phyloP scores from a whole-genome alignment of 2,797 vertebrate genomes.

The Hemibagrus guttatus region DNA sequence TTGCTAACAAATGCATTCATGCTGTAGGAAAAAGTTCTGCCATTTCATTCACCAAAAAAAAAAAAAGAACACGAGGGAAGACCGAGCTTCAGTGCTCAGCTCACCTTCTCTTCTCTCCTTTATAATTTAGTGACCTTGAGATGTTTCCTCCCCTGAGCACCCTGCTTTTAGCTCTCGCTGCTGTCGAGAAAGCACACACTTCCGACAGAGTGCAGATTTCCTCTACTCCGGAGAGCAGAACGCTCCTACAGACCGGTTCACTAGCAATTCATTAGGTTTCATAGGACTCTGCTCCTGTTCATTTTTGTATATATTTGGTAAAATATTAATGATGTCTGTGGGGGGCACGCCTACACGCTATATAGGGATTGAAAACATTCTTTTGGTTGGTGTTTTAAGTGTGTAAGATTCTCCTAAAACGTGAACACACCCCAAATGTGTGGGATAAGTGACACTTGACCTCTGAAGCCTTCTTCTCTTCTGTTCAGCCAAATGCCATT shows the following conservation, averaged over 20 bases:
- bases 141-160: conserved; percentile 54
- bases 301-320: neutral
- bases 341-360: neutral
- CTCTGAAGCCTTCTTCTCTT: neutral
- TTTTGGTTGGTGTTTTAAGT: neutral
- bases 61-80: conserved; percentile 35
- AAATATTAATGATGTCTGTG: neutral
- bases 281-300: neutral
- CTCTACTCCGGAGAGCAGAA: neutral
- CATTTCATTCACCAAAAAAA: conserved; percentile 77
- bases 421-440: neutral
- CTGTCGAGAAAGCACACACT: conserved; percentile 43
- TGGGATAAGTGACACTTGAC: neutral
- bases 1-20: conserved; percentile 75
- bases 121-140: conserved; percentile 64
- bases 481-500: neutral
- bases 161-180: conserved; percentile 57
- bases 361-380: neutral
- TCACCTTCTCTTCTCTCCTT: conserved; percentile 52
- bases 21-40: conserved; percentile 57
- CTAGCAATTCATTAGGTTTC: neutral
- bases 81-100: conserved; percentile 42
- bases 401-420: neutral
- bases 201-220: conserved; percentile 33
- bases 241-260: conserved; percentile 25